Conservation (phyloP, 2,888 invertebrate species). For the Nudaria mundana region DNA sequence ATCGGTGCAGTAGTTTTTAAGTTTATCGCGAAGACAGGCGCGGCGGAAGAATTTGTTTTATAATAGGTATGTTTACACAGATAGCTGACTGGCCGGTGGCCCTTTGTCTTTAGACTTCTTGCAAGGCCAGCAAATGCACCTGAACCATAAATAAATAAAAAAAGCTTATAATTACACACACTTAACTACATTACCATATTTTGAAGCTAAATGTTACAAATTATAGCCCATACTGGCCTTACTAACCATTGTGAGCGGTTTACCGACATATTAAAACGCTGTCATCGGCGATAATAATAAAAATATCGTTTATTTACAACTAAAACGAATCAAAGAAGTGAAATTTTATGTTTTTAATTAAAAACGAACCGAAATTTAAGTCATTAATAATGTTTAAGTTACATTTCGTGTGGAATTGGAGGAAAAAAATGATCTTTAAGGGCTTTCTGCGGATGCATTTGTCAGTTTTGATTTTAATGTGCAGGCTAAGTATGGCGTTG, state of each 20-base stretch:
- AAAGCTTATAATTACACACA: constrained; percentile 5
- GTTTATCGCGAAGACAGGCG: too few relatives aligned
- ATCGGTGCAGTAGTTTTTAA: too few relatives aligned
- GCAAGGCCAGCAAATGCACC: background rate
- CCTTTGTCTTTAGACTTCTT: too few relatives aligned
- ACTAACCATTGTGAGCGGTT: constrained; percentile 2
- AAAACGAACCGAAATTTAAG: constrained; percentile 23
- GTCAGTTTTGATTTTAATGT: constrained; percentile 34
- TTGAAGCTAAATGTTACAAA: background rate
- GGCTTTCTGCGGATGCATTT: constrained; percentile 58
- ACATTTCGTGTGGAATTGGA: constrained; percentile 18
- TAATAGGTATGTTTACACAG: too few relatives aligned
- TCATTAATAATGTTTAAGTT: constrained; percentile 22
- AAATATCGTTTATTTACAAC: constrained; percentile 23
- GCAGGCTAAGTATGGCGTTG: constrained; percentile 21
- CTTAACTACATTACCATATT: background rate
- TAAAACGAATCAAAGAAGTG: constrained; percentile 31
- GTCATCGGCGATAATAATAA: constrained; percentile 1
- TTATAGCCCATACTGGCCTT: background rate
- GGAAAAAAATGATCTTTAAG: constrained; percentile 60
- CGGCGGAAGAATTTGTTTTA: too few relatives aligned
- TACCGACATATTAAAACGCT: constrained; percentile 8
- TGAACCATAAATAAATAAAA: background rate
- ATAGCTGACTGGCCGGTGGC: too few relatives aligned
- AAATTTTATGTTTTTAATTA: constrained; percentile 25